These are phyloP conservation scores for Heliconius sara DNA, from an alignment of 2,888 invertebrate genomes.

Conservation along the genomic window DNA sequence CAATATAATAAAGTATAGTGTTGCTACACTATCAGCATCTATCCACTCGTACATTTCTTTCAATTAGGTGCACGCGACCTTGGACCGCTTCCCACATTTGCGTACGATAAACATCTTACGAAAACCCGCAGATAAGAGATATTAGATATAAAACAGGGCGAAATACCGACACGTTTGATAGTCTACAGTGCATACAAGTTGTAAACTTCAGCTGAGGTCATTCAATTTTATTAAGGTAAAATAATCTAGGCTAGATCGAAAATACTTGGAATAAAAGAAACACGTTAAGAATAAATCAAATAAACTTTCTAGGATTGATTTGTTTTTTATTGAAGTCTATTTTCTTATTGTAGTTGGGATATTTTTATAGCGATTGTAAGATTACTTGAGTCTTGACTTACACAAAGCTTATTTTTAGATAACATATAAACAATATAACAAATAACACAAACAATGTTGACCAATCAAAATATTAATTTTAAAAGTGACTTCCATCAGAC, in stretches of 20 bases:
- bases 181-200: constrained; percentile 25
- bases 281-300: background rate
- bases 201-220: constrained; percentile 11
- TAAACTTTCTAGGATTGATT: background rate
- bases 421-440: too few relatives aligned
- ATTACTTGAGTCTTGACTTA: background rate
- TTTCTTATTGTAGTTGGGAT: background rate
- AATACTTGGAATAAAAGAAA: background rate
- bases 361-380: background rate
- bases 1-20: constrained; percentile 14
- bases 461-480: too few relatives aligned
- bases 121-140: constrained; percentile 29
- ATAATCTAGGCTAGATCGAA: background rate
- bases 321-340: background rate
- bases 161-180: constrained; percentile 33
- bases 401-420: too few relatives aligned
- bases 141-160: constrained; percentile 40
- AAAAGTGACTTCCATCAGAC: too few relatives aligned
- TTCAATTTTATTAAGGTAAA: constrained; percentile 2
- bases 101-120: constrained; percentile 37
- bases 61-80: constrained; percentile 50
- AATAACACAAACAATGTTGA: too few relatives aligned
- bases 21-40: constrained; percentile 36
- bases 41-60: constrained; percentile 50
- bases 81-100: constrained; percentile 46